These are phyloP conservation scores for Patella pellucida DNA, from an alignment of 2,888 invertebrate species.

Conservation along the genomic window DNA sequence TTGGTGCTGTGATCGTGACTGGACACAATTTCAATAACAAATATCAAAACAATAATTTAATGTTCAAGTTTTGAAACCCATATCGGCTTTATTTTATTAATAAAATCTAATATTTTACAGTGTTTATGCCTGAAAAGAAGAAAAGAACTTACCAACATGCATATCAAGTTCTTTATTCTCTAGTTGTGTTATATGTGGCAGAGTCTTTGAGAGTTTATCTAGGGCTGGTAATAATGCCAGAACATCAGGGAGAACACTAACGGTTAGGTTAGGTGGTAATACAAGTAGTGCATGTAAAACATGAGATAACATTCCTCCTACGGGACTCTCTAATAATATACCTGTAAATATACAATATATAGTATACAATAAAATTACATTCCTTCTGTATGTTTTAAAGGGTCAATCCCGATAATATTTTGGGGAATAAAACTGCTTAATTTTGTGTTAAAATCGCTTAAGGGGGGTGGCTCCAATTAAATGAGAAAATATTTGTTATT, in stretches of 20 bases:
- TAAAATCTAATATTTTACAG: no score
- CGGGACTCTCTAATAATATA: conserved; percentile 75
- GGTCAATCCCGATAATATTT: no score
- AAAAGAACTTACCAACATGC: conserved; percentile 38
- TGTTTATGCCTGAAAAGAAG: neutral
- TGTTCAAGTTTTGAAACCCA: neutral
- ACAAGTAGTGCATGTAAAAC: conserved; percentile 75
- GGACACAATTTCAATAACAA: no score
- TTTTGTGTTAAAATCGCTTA: no score
- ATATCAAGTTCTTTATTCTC: conserved; percentile 62
- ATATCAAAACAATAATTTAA: neutral
- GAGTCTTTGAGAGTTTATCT: conserved; percentile 62
- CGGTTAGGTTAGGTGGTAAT: conserved; percentile 71
- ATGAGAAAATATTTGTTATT: no score
- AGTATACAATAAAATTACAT: conserved; percentile 71
- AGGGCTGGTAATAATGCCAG: conserved; percentile 66
- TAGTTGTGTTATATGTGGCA: conserved; percentile 54
- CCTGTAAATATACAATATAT: conserved; percentile 57
- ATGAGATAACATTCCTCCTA: conserved; percentile 76
- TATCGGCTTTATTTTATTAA: neutral
- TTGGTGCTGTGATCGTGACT: no score
- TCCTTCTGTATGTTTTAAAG: no score
- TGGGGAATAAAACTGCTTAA: no score
- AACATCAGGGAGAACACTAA: conserved; percentile 69
- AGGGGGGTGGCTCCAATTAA: no score